Evolutionary conservation across 2,797 vertebrate species (phyloP), one percentile per base, ranked within the genome.

Genomic region (Ispidina picta): DNA sequence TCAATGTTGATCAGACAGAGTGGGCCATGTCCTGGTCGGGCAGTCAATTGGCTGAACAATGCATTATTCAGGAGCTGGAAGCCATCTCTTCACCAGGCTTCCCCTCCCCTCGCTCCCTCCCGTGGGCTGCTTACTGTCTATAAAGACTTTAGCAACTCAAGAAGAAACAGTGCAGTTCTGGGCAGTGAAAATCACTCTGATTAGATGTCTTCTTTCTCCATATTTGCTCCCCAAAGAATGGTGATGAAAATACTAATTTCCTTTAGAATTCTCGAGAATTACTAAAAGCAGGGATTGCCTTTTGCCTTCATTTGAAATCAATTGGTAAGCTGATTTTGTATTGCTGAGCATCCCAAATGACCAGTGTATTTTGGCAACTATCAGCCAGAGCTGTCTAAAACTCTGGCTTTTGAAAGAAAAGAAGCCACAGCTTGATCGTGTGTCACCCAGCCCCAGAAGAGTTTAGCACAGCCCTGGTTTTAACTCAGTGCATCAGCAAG

Each of bases 61-160:
- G 82, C 75, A 89, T 90, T 92, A 82, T 80, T 88, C 87, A 90
- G 84, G 78, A 59, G 91, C 78, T 62, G 18, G 62, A 68, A 92
- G 68, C 52, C 69, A 77, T 63, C 81, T 85, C 88, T 66, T 80
- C 83, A 60, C 55, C 76, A 71, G 71, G 88, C n/a, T 18, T 56
- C 52, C 51, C 49, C 56, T 72, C 37, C 25, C n/a, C 12, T 37
- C 71, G 83, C 68, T 62, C 83, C 56, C 81, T 90, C 81, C 86
- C 77, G 59, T 8, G 37, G 80, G 88, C 89, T 82, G 41, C 79
- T 88, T 22, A 75, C 31, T 59, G 15, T 58, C 58, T 69, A 59
- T 72, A 66, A 66, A 78, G 60, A 92, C 83, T 84, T 73, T 76
- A 87, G 22, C 51, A 56, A 18, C 62, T 63, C 82, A 65, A 68